A percentile compares a stretch with the other conserved stretches of the same genome.
Conservation (phyloP, 2,113 vertebrate species). For the Aldabrachelys gigantea region DNA sequence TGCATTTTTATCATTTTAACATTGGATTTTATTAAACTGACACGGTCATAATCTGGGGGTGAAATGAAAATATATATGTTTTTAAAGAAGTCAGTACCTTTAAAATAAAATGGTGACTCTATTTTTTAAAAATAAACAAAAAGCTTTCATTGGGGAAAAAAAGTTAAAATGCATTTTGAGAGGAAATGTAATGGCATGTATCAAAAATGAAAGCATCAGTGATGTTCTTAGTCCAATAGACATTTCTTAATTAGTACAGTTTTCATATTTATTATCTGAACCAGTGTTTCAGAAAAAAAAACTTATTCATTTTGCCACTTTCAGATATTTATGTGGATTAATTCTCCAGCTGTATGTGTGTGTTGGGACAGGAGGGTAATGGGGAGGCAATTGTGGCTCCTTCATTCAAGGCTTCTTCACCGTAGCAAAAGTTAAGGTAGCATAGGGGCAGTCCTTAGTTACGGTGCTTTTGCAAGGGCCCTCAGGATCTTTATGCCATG, state of each 20-base stretch:
- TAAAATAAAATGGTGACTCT: background rate
- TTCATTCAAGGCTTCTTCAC: background rate
- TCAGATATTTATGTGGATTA: background rate
- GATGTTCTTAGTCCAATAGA: background rate
- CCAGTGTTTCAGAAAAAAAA: background rate
- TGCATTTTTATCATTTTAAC: background rate
- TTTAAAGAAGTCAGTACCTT: background rate
- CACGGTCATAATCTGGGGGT: background rate
- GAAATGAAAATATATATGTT: background rate
- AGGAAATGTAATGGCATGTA: background rate
- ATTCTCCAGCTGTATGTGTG: background rate
- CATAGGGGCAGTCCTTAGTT: accelerated
- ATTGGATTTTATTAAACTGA: background rate
- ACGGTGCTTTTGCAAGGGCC: accelerated
- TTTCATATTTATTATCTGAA: background rate
- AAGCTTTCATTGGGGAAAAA: background rate
- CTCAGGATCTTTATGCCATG: background rate
- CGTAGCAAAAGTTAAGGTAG: accelerated
- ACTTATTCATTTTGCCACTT: background rate
- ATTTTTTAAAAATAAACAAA: background rate
- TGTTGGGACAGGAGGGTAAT: accelerated
- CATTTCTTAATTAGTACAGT: background rate
- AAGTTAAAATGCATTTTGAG: background rate
- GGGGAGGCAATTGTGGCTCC: background rate
- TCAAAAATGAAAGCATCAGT: background rate